Evolutionary conservation across 2,113 vertebrate species (phyloP).

Genomic region (Abramis brama): DNA sequence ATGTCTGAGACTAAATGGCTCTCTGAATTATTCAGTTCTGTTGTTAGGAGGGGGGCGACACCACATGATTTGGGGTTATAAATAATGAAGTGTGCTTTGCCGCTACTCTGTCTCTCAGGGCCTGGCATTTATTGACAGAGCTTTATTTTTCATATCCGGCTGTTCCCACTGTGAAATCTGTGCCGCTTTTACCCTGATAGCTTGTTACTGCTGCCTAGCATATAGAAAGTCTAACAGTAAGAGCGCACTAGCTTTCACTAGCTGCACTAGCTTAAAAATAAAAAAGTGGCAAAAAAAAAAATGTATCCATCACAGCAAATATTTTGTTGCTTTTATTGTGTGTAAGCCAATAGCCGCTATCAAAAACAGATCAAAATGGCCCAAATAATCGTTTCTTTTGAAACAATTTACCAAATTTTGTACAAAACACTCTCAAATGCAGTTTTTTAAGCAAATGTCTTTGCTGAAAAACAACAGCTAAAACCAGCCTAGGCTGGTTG

Average conservation of each 20-base stretch:
- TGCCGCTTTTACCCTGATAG: background rate
- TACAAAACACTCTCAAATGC: background rate
- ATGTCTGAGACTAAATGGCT: constrained; percentile 50
- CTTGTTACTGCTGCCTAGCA: constrained; percentile 15
- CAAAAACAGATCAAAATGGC: background rate
- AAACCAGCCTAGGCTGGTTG: too few species aligned
- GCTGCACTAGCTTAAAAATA: background rate
- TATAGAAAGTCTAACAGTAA: background rate
- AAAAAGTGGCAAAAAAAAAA: background rate
- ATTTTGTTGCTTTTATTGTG: background rate
- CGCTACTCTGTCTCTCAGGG: constrained; percentile 44
- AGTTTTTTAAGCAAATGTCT: background rate
- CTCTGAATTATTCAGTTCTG: constrained; percentile 49
- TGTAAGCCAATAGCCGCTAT: background rate
- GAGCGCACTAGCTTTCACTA: too few species aligned
- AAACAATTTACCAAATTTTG: background rate
- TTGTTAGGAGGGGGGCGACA: background rate
- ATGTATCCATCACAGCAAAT: background rate
- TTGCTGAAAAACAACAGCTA: too few species aligned
- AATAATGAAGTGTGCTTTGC: constrained; percentile 56
- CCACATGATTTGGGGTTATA: constrained; percentile 46
- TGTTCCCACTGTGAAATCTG: background rate
- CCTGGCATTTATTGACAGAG: constrained; percentile 50
- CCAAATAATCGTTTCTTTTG: background rate
- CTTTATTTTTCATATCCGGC: constrained; percentile 43